Base-by-base conservation (phyloP, 2,888 invertebrate species). In the Zygothrica quintamaculata region DNA sequence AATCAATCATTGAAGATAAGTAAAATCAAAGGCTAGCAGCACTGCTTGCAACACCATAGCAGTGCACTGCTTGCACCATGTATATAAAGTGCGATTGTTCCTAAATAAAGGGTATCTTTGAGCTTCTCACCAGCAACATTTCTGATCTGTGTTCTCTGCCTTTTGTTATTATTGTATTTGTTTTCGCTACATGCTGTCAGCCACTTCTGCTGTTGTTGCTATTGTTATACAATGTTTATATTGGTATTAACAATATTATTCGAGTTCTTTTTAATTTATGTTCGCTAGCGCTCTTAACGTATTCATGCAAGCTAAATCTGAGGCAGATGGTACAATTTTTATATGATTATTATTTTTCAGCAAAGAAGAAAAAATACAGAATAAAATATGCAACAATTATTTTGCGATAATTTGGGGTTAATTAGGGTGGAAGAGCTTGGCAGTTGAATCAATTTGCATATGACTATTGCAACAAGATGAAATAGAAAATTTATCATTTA, bases 201-300 rank as follows among this genome's bases (percentile, higher is more conserved):
- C 64, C 42, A 57, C 22, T 40, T 39, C 16, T 33, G 47, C 39
- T 55, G 34, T 52, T 77, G 48, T 51, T 50, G 33, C 46, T 53
- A 34, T 31, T 65, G 47, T 11, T 15, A 15, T 18, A n/a, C 11
- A 33, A 39, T 59, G 31, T 64, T 70, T 79, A 60, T 60, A 73
- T 76, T 64, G 76, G 65, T 66, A 67, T 80, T 82, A 50, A 74
- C 65, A 82, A 65, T 60, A 58, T 68, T 70, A 57, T 47, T 66
- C 47, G 43, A 74, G 70, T 57, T 59, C 39, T 62, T 68, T 56
- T 74, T 62, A 22, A 57, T 69, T 57, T 60, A 50, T 39, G 44
- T 22, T 16, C 33, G 43, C 43, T 47, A 56, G 29, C 26, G 25
- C 56, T 22, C 29, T 46, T 40, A 33, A 51, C 29, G 22, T 51